Evolutionary conservation across 2,888 invertebrate species (phyloP), one percentile per base, ranked within the genome.

Genomic region (Synanthedon myopaeformis): DNA sequence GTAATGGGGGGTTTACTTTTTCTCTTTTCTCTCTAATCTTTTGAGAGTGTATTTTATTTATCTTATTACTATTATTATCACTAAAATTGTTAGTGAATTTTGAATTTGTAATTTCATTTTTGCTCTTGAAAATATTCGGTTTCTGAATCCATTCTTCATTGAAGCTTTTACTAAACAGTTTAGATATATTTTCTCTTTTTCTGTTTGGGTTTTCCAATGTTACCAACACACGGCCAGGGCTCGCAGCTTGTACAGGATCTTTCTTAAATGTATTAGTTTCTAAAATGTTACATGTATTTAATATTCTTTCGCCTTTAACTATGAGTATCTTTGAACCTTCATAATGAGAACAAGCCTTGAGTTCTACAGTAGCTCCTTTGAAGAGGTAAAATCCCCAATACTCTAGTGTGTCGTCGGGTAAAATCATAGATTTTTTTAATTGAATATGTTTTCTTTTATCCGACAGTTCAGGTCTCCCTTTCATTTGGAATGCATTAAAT

Each of bases 331-430:
- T 91, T 0, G 95, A 92, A 13, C 95, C 95, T 62, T 92, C 90
- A 71, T 90, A 93, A 69, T 93, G 90, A 11, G 95, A 95, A 72
- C 95, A 96, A 50, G 93, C 92, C 67, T 93, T 93, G 23, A 96
- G 80, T 59, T 91, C 90, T 2, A 96, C 94, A 11, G 90, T 90
- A 1, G 95, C 94, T 23, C 94, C 95, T 76, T 92, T 91, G 52
- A 94, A 83, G 51, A 96, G 83, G 80, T 93, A 95, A 79, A 96
- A 95, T 3, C 95, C 95, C 95, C 95, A 96, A 75, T 95, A 96
- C 74, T 96, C 95, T 42, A 95, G 79, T 10, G 95, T 94, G 66
- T 95, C 95, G 73, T 95, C 95, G 0, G 94, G 94, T 58, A 96
- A 78, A 2, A 89, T 89, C 93, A 96, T 94, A 5, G 94, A 94